These are phyloP conservation scores for Escarpia spicata DNA, from an alignment of 2,888 invertebrate species.

Conservation along the genomic window DNA sequence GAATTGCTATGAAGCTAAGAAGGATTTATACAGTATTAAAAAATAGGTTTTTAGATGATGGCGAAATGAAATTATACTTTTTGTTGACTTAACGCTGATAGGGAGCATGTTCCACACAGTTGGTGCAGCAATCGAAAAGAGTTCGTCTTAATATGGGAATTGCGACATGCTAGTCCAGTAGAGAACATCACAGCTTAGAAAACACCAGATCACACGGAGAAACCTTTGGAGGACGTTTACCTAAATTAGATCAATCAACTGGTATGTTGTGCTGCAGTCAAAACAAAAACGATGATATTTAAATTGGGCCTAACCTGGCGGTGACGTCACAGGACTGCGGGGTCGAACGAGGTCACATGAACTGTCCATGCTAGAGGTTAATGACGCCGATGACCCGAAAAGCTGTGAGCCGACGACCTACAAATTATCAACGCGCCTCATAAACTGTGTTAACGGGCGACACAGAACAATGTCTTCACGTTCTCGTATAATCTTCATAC, in stretches of 20 bases:
- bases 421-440: neutral
- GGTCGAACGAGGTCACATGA: neutral
- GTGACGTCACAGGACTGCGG: neutral
- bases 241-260: neutral
- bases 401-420: conserved; percentile 10
- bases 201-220: neutral
- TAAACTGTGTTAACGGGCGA: neutral
- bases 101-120: no score
- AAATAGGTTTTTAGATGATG: no score
- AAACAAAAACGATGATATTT: neutral
- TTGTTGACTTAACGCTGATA: no score
- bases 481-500: neutral
- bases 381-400: neutral
- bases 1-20: no score
- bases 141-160: no score
- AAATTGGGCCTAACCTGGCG: neutral
- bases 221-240: neutral
- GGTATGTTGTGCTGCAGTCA: neutral
- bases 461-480: neutral
- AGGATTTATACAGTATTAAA: no score
- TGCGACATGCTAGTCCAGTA: no score
- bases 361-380: neutral
- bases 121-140: no score
- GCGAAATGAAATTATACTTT: no score
- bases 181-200: neutral